phyloP scores from a whole-genome alignment of 2,797 vertebrate species.

The Falco biarmicus region DNA sequence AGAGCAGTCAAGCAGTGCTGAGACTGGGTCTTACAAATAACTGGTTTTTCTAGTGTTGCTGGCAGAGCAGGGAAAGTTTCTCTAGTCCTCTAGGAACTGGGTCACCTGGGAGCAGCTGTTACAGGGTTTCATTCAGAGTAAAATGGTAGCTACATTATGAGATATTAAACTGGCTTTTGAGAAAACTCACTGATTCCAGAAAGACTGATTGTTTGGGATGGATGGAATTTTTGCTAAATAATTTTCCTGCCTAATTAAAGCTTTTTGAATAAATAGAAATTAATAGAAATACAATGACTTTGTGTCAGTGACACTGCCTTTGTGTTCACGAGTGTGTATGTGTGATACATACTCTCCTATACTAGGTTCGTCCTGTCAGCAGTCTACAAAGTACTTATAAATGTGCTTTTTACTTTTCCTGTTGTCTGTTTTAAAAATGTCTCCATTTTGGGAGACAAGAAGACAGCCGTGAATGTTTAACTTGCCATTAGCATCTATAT shows the following conservation, averaged over 20 bases:
- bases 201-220: background rate
- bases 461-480: constrained; percentile 46
- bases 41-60: background rate
- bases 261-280: background rate
- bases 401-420: constrained; percentile 18
- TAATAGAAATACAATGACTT: background rate
- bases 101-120: background rate
- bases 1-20: background rate
- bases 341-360: background rate
- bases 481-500: constrained; percentile 66
- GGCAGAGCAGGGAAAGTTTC: background rate
- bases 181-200: background rate
- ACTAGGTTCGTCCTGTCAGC: background rate
- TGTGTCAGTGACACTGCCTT: background rate
- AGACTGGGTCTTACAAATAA: background rate
- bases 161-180: background rate
- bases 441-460: constrained; percentile 43
- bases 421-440: constrained; percentile 46
- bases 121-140: background rate
- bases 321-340: background rate
- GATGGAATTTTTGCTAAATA: background rate
- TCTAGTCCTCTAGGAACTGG: background rate
- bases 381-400: constrained; percentile 15
- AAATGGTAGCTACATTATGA: background rate
- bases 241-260: background rate